These are phyloP conservation scores for Drosophila subquinaria DNA, from an alignment of 2,888 invertebrate genomes.

Conservation along the genomic window DNA sequence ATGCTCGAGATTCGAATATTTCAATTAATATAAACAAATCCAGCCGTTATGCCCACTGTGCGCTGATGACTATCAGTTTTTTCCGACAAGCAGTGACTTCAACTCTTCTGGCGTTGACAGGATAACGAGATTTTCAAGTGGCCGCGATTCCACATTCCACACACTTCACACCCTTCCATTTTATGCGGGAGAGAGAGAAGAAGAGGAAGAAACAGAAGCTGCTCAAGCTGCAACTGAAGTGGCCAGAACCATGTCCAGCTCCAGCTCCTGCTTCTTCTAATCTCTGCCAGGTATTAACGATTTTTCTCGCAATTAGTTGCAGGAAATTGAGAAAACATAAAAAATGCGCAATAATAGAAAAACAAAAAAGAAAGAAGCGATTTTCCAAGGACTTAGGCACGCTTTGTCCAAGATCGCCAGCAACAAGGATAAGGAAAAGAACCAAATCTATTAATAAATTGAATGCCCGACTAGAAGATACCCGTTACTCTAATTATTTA, in stretches of 20 bases:
- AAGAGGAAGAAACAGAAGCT: background rate
- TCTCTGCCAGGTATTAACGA: constrained; percentile 61
- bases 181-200: background rate
- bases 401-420: constrained; percentile 41
- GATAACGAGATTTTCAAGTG: constrained; percentile 85
- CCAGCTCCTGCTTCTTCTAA: constrained; percentile 24
- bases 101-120: constrained; percentile 75
- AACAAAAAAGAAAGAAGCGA: constrained; percentile 52
- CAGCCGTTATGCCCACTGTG: background rate
- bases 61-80: constrained; percentile 71
- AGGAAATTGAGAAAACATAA: constrained; percentile 59
- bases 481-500: background rate
- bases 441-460: background rate
- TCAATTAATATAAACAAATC: no score
- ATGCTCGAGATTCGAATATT: no score
- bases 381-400: constrained; percentile 76
- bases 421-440: constrained; percentile 8
- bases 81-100: constrained; percentile 34
- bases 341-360: constrained; percentile 45
- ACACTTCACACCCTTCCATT: constrained; percentile 67
- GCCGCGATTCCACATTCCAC: constrained; percentile 35
- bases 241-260: constrained; percentile 4
- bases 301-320: constrained; percentile 78
- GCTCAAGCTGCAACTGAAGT: constrained; percentile 15
- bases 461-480: background rate